Conservation (phyloP, 2,113 vertebrate species). For the Percopsis transmontana region DNA sequence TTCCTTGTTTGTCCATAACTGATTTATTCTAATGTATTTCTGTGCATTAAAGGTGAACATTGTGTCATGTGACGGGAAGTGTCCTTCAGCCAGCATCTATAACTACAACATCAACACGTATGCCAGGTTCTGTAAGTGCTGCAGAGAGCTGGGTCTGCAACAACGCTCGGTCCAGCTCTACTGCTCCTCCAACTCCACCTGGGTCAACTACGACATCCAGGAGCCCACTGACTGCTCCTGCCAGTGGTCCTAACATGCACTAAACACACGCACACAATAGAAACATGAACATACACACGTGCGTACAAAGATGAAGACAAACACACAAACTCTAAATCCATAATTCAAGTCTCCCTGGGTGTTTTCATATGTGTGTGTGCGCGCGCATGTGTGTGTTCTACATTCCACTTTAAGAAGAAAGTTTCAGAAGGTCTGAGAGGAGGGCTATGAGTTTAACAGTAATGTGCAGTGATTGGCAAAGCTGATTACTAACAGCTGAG, state of each 20-base stretch:
- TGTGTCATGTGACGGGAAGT: slow-evolving; percentile 96
- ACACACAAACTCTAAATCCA: background rate
- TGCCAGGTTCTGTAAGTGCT: slow-evolving; percentile 97
- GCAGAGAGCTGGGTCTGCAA: slow-evolving; percentile 92
- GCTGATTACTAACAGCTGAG: background rate
- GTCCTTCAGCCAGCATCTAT: slow-evolving; percentile 97
- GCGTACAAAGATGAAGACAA: too few species aligned
- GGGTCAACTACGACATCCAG: slow-evolving; percentile 94
- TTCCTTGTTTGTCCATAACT: background rate
- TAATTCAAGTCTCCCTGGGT: background rate
- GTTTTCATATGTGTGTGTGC: background rate
- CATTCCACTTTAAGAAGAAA: background rate
- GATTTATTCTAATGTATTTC: background rate
- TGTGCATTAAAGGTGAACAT: slow-evolving; percentile 88
- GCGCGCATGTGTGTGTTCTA: background rate
- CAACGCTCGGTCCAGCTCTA: slow-evolving; percentile 90
- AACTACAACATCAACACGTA: slow-evolving; percentile 99
- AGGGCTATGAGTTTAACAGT: background rate
- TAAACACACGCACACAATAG: background rate
- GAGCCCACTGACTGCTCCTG: slow-evolving; percentile 98
- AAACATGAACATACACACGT: slow-evolving; percentile 7
- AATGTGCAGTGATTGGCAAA: slow-evolving; percentile 24
- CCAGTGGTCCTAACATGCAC: slow-evolving; percentile 88
- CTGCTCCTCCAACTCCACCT: slow-evolving; percentile 91
- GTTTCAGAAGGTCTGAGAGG: slow-evolving; percentile 8